Base-by-base conservation (phyloP, 2,888 invertebrate genomes). In the Drosophila pegasa region DNA sequence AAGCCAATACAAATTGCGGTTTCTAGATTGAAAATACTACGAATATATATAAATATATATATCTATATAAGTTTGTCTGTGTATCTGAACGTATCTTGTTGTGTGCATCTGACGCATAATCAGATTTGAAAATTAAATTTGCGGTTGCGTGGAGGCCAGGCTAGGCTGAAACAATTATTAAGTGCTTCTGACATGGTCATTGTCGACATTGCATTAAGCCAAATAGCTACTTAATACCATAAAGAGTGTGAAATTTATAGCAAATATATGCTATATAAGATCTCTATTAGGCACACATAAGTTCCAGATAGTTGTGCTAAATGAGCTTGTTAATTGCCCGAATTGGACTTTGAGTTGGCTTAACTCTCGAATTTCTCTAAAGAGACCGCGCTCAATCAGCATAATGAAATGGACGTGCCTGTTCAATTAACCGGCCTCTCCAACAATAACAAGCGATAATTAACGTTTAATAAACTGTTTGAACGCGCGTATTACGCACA, bases 401-500 rank as follows among this genome's bases (percentile, higher is more conserved):
- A 76, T 84, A 86, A 84, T 84, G 71, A 70, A 84, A 74, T 69
- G 78, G 68, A 78, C 72, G 77, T 69, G 77, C 56, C 33, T 51
- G 71, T 71, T 71, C 85, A 85, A 85, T 85, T 85, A 84, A 71
- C 75, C 70, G 64, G 71, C 58, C 58, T 64, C 69, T 59, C 48
- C 57, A 73, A 59, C 73, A 80, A 87, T 82, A 87, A 86, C 75
- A 85, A 58, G 76, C 82, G 60, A 58, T 85, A 85, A 87, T 86
- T 86, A 86, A 87, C 71, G 72, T 72, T 87, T 87, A 78, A 85
- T 85, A 85, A 85, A 87, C 85, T 74, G 75, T 71, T 71, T 67
- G 64, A 63, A 43, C 54, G 40, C 41, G 47, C 61, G 29, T 55
- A 59, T 64, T 47, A 71, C 52, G 65, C 18, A 63, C 63, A 73